phyloP scores from a whole-genome alignment of 2,113 vertebrate species.

The Saguinus imperator region DNA sequence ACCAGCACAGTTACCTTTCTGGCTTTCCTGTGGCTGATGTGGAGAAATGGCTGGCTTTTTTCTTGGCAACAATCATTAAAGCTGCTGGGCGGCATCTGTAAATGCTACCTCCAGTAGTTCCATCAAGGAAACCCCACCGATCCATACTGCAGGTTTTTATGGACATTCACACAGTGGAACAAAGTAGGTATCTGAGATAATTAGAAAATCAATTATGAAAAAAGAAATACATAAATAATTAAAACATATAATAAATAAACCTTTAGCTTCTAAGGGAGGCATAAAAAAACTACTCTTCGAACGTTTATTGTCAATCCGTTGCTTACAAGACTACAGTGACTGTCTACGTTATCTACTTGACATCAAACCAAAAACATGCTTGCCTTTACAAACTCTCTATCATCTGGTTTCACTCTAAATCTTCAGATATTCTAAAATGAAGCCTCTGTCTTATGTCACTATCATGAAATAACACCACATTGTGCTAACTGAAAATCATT shows the following conservation, averaged over 20 bases:
- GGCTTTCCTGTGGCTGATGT: not conserved
- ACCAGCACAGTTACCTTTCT: not conserved
- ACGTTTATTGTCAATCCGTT: not conserved
- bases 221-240: conserved; percentile 45
- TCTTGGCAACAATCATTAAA: not conserved
- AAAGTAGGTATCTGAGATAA: conserved; percentile 4
- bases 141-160: conserved; percentile 4
- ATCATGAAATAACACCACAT: not conserved
- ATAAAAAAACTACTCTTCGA: not conserved
- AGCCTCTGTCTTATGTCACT: not conserved
- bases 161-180: not conserved
- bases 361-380: not conserved
- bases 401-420: not conserved
- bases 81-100: not conserved
- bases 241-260: conserved; percentile 22
- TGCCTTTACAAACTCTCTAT: not conserved
- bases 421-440: not conserved
- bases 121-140: not conserved
- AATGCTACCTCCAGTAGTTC: not conserved
- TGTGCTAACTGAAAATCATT: not conserved
- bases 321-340: not conserved
- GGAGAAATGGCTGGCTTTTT: not conserved
- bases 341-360: not conserved
- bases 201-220: conserved; percentile 48
- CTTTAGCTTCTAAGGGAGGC: not conserved